These are phyloP conservation scores for Gadus chalcogrammus DNA, from an alignment of 2,113 vertebrate genomes.

Conservation along the genomic window DNA sequence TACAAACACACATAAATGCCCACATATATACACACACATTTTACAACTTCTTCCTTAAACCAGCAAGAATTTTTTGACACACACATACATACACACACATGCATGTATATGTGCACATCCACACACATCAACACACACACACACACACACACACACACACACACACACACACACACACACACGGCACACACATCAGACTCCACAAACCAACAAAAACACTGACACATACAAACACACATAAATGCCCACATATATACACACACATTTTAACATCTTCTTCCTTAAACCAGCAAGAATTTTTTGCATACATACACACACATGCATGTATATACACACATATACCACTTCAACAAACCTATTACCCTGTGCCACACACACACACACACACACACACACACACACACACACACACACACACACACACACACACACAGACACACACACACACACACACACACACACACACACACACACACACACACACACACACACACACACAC, in stretches of 20 bases:
- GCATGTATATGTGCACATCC: background rate
- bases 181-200: background rate
- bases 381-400: background rate
- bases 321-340: background rate
- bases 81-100: background rate
- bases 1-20: no score
- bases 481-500: background rate
- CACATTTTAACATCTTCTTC: background rate
- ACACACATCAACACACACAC: background rate
- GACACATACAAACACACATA: no score
- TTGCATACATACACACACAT: no score
- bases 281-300: no score
- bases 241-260: conserved; percentile 2
- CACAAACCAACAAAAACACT: no score
- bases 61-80: no score
- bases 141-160: conserved; percentile 25
- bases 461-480: no score
- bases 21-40: background rate
- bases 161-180: no score
- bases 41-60: no score
- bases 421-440: background rate
- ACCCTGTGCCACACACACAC: no score
- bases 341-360: no score
- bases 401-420: background rate
- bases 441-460: no score